Base-by-base conservation (phyloP, 1,140 invertebrate species). In the Magallana ariakensis region DNA sequence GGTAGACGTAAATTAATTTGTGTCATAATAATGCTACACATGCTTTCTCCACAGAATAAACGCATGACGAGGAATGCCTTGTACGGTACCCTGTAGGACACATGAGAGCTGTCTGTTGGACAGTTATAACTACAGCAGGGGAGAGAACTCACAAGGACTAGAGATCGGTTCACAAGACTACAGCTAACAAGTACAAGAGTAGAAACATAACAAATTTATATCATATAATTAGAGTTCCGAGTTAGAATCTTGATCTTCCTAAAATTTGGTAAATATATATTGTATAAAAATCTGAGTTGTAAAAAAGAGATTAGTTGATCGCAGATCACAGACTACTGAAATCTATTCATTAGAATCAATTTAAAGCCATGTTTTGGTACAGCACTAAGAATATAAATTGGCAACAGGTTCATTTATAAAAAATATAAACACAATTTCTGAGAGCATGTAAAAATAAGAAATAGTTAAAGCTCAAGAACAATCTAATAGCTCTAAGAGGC, bases 41-140 rank as follows among this genome's bases (percentile, higher is more conserved):
- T 75, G 66, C 22, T 13, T 75, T 75, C 66, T 33, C 66, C 66
- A 70, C 66, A 75, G 66, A 75, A 10, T 26, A 75, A 75, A 22
- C 66, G 2, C 15, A 26, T 75, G 7, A 75, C 10, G 66, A 75
- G 66, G 66, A 75, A 75, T 75, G 66, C 66, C 66, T 75, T 75
- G 66, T 75, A 33, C 66, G 15, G 15, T 75, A 75, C 66, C 66
- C 66, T 75, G 66, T 33, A 9, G 22, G 19, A 75, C 66, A 75
- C 66, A 26, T 11, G 11, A 75, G 22, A 75, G 66, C 22, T 19
- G 26, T 75, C 19, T 75, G 6, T 13, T 75, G 26, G 19, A 26
- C 22, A 13, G 11, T 46, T 46, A 10, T 75, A 33, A 10, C 62
- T 22, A 22, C n/a, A 13, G 22, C 9, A 75, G 66, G 22, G 66